A percentile compares a stretch with the other conserved stretches of the same genome.
These are phyloP conservation scores for Sebastolobus alascanus DNA, from an alignment of 2,797 vertebrate species.

Conservation along the genomic window DNA sequence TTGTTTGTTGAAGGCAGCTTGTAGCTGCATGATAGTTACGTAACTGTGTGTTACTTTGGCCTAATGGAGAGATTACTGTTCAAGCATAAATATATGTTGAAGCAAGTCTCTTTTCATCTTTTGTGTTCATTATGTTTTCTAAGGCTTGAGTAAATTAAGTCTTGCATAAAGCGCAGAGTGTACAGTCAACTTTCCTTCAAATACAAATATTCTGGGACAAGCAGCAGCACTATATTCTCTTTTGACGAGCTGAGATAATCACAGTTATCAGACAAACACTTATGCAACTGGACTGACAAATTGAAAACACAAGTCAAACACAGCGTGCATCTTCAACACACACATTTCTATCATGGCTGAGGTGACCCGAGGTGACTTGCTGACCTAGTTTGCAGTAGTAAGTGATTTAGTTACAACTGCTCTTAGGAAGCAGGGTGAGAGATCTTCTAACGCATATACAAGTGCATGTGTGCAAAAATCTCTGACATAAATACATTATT, in stretches of 20 bases:
- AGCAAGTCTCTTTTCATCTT: slow-evolving; percentile 67
- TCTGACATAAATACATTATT: slow-evolving; percentile 6
- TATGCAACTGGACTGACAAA: slow-evolving; percentile 7
- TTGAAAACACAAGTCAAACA: neutral
- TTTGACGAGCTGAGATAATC: slow-evolving; percentile 6
- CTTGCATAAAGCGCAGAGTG: slow-evolving; percentile 5
- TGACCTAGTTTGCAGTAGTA: slow-evolving; percentile 40
- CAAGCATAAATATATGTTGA: slow-evolving; percentile 44
- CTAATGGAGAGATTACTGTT: slow-evolving; percentile 56
- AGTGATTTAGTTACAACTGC: slow-evolving; percentile 16
- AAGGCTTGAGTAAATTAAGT: slow-evolving; percentile 44
- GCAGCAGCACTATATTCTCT: slow-evolving; percentile 4
- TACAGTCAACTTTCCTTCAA: slow-evolving; percentile 33
- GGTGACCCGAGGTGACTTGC: slow-evolving; percentile 16
- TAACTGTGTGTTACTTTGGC: slow-evolving; percentile 62
- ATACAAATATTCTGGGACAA: slow-evolving; percentile 22
- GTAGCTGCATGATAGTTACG: slow-evolving; percentile 58
- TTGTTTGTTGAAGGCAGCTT: slow-evolving; percentile 66
- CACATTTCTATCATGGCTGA: slow-evolving; percentile 15
- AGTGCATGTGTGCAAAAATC: neutral
- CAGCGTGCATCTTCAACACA: neutral
- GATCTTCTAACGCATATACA: neutral
- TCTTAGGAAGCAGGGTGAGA: neutral
- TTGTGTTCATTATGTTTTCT: slow-evolving; percentile 52
- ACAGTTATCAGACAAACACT: slow-evolving; percentile 20